A percentile compares a stretch with the other conserved stretches of the same genome.
These are phyloP conservation scores for Nebria brevicollis DNA, from an alignment of 2,888 invertebrate genomes.

Conservation along the genomic window DNA sequence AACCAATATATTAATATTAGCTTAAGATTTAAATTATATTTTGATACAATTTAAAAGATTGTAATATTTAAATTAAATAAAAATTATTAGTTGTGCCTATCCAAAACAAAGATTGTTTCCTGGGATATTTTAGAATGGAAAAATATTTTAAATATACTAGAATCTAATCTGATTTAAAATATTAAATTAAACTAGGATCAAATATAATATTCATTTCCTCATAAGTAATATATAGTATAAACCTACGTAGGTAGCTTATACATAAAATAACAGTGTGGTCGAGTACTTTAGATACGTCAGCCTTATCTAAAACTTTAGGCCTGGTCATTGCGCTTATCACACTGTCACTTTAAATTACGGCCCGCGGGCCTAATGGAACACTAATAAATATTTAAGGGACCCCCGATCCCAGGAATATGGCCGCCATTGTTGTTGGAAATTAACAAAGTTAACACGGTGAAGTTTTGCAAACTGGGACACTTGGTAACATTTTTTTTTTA, in stretches of 20 bases:
- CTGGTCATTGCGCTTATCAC: not conserved
- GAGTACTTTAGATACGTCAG: not conserved
- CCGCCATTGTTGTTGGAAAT: not conserved
- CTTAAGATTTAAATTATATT: no score
- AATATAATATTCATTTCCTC: not conserved
- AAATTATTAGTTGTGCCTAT: no score
- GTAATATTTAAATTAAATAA: no score
- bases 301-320: not conserved
- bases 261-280: not conserved
- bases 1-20: not conserved
- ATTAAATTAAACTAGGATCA: no score
- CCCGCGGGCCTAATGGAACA: not conserved
- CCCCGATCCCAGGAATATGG: not conserved
- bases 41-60: no score
- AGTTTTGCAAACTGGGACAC: not conserved
- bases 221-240: not conserved
- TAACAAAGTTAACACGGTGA: not conserved
- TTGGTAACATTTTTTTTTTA: not conserved
- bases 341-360: constrained; percentile 1
- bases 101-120: no score
- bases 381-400: not conserved
- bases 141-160: no score
- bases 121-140: no score
- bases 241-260: not conserved
- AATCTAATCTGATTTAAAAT: no score